Conservation (phyloP, 2,797 vertebrate genomes). For the Phalanger gymnotis region DNA sequence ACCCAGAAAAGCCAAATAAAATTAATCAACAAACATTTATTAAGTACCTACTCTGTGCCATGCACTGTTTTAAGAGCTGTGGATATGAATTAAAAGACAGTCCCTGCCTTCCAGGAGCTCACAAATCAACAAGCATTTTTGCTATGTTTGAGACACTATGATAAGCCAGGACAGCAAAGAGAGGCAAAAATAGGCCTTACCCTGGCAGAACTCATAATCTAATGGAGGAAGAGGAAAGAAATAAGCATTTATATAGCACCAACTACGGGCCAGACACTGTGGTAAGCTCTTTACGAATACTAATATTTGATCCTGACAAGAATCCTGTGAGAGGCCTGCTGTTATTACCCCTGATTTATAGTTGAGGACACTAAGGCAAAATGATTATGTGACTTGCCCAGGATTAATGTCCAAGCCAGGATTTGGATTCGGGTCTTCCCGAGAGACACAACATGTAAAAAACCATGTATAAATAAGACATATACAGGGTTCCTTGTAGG, state of each 20-base stretch:
- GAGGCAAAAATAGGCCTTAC: neutral
- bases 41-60: neutral
- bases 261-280: neutral
- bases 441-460: neutral
- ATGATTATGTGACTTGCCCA: neutral
- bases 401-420: neutral
- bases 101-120: neutral
- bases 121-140: neutral
- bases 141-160: neutral
- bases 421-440: neutral
- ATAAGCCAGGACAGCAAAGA: neutral
- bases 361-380: neutral
- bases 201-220: neutral
- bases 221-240: neutral
- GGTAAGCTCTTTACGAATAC: neutral
- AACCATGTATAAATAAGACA: neutral
- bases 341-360: neutral
- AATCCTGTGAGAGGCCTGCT: neutral
- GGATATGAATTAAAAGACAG: neutral
- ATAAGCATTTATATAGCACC: neutral
- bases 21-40: neutral
- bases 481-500: neutral
- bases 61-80: neutral
- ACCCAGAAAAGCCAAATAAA: slow-evolving; percentile 18
- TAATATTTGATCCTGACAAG: neutral